phyloP scores from a whole-genome alignment of 92 coral and sea anemone genomes.

The Bergia puertoricense region DNA sequence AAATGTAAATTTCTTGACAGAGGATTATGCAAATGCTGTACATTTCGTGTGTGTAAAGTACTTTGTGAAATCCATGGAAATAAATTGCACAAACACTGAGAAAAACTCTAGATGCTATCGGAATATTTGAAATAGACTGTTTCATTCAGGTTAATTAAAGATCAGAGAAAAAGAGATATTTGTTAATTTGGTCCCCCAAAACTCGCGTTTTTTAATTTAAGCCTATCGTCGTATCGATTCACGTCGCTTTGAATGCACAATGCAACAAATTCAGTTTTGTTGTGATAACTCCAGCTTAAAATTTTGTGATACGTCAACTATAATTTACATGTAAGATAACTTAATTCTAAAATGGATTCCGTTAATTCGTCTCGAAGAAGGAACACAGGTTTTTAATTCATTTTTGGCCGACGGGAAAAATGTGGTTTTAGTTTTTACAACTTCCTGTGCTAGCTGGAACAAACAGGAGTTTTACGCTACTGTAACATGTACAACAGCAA shows the following conservation, averaged over 20 bases:
- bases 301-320: not conserved
- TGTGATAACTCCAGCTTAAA: not conserved
- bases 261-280: slow-evolving; percentile 14
- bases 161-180: not conserved
- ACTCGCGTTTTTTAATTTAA: not conserved
- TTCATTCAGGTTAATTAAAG: not conserved
- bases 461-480: not conserved
- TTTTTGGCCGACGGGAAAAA: not conserved
- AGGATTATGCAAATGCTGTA: slow-evolving; percentile 44
- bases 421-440: slow-evolving; percentile 19
- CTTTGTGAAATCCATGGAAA: slow-evolving; percentile 32
- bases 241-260: not conserved
- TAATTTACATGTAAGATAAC: not conserved
- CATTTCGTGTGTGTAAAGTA: slow-evolving; percentile 42
- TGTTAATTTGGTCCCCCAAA: not conserved
- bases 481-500: not conserved
- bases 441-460: slow-evolving; percentile 17
- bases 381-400: too few relatives aligned
- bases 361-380: not conserved
- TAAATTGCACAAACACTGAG: slow-evolving; percentile 27
- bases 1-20: slow-evolving; percentile 33
- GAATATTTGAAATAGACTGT: slow-evolving; percentile 1
- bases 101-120: slow-evolving; percentile 27
- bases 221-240: slow-evolving; percentile 1
- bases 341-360: not conserved